Base-by-base conservation (phyloP, 2,113 vertebrate genomes). In the Tenebrosternarchus preto region DNA sequence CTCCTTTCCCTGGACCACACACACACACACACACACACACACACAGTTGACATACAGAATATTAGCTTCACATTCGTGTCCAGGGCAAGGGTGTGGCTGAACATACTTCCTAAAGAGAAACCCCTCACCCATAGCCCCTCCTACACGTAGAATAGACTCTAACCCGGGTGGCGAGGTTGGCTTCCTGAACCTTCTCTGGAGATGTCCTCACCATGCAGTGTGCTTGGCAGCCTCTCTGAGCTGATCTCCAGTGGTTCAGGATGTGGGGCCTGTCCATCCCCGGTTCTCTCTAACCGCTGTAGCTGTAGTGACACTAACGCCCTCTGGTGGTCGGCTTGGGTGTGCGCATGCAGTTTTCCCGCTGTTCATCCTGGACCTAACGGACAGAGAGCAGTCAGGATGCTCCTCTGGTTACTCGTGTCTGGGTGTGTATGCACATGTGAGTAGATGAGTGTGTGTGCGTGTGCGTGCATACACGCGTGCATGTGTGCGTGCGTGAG, bases 1-100 rank as follows among this genome's bases (percentile, higher is more conserved):
- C 77, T 80, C 81, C 91, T 88, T 75, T 85, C 81, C 81, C 84
- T 77, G 90, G 90, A 90, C 88, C 17, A 29, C 43, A 50, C 17
- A 20, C 27, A 29, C 27, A 33, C 24, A 77, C 22, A 25, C 20
- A n/a, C 25, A 57, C 31, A 76, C 25, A 15, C n/a, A 77, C 50
- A 33, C 76, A 17, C 25, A 43, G 31, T 16, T 29, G 7, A 39
- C 22, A 1, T 56, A 68, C 55, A 43, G 15, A 9, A 9, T 29
- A 64, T 75, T n/a, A 66, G 39, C 43, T 12, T 53, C 16, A 60
- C 29, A 15, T 73, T 57, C 5, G 25, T 83, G 76, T 86, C 80
- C 85, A 84, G 85, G 76, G 81, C 80, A 84, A 86, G 66, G 68
- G 73, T 73, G 67, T 31, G 61, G 78, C 57, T 0, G 20, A 46